These are phyloP conservation scores for Apotomis betuletana DNA, from an alignment of 2,888 invertebrate species.

Conservation along the genomic window DNA sequence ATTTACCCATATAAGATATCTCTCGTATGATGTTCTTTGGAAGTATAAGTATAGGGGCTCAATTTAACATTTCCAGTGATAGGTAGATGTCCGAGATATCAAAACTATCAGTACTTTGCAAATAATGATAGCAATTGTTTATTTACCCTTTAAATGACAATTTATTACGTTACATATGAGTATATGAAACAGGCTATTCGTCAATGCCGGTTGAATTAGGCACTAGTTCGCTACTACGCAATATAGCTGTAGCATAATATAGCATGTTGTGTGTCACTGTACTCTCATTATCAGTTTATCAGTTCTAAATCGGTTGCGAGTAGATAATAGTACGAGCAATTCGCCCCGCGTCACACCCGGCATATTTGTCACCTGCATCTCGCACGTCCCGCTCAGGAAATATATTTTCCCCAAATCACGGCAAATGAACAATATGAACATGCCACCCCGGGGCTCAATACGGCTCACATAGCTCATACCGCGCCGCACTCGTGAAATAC, in stretches of 20 bases:
- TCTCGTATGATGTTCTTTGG: too few relatives aligned
- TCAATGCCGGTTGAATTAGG: too few relatives aligned
- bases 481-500: neutral
- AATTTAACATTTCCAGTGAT: too few relatives aligned
- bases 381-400: slow-evolving; percentile 46
- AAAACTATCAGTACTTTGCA: too few relatives aligned
- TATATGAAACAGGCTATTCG: too few relatives aligned
- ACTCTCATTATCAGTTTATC: neutral
- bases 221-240: too few relatives aligned
- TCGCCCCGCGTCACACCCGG: slow-evolving; percentile 35
- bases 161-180: too few relatives aligned
- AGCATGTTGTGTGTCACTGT: neutral
- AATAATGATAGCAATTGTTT: too few relatives aligned
- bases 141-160: too few relatives aligned
- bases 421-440: slow-evolving; percentile 44
- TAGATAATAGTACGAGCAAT: slow-evolving; percentile 41
- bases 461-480: slow-evolving; percentile 29
- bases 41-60: too few relatives aligned
- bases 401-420: slow-evolving; percentile 45
- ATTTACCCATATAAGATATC: too few relatives aligned
- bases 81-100: too few relatives aligned
- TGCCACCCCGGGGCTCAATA: slow-evolving; percentile 41
- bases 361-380: slow-evolving; percentile 50
- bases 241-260: neutral
- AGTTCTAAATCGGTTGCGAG: slow-evolving; percentile 28